Base-by-base conservation (phyloP, 2,888 invertebrate genomes). In the Phasia obesa region DNA sequence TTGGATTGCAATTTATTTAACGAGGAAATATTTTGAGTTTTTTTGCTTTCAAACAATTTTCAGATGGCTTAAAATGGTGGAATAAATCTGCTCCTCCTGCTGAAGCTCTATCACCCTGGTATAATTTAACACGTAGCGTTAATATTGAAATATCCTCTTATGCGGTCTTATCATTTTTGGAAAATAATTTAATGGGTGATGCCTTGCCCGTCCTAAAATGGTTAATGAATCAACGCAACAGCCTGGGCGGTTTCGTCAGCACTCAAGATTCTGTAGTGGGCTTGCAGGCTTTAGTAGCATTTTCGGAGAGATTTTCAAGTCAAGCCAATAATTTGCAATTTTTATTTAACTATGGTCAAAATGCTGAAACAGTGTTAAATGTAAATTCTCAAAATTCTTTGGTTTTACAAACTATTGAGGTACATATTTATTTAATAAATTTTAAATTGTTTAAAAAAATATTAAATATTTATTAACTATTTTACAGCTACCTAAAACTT, bases 81-180 rank as follows among this genome's bases (percentile, higher is more conserved):
- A 94, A 94, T 69, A 95, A 95, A 81, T 94, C 93, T 1, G 91
- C 92, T 0, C 91, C 92, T 0, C 87, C 92, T 35, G 89, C 90
- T 19, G 94, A 94, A 77, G 92, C 92, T 57, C 93, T 93, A 70
- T 95, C 95, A 88, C 94, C 95, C 0, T 94, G 95, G 94, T 93
- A 92, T 74, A 91, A 92, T 47, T 91, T 94, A 70, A 95, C 96
- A 0, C 93, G 94, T 71, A 94, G 96, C 0, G 93, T 95, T 0
- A 90, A 91, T 85, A 92, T 98, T 13, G 97, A 97, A 90, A 96
- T 97, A 86, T 97, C 98, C 0, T 95, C 98, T 0, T 99, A 98
- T 92, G 97, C 95, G 0, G 92, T 99, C 51, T 92, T 98, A 70
- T 94, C 97, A 0, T 94, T 94, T 88, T 87, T 95, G 49, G 93